A percentile compares a stretch with the other conserved stretches of the same genome.
Conservation (phyloP, 2,888 invertebrate genomes). For the Blastobasis lacticolella region DNA sequence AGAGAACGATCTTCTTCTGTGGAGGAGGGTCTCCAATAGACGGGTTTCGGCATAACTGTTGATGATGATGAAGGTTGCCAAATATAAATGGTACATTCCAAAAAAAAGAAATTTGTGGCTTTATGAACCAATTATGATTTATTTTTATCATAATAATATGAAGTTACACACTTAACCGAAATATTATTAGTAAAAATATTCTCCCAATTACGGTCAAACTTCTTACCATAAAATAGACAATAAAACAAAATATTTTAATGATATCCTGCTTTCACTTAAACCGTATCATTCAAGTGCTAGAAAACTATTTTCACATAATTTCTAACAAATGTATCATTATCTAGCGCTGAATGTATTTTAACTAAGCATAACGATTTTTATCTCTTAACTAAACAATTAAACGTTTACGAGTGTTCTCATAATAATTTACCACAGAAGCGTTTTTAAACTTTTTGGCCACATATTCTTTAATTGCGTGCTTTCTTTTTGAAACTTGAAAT, state of each 20-base stretch:
- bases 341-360: background rate
- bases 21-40: background rate
- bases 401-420: background rate
- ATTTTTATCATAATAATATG: no score
- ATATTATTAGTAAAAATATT: no score
- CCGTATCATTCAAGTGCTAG: background rate
- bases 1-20: background rate
- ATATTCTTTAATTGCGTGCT: background rate
- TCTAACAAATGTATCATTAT: background rate
- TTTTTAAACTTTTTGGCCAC: background rate
- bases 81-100: no score
- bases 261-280: background rate
- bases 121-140: no score
- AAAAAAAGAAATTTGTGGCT: no score
- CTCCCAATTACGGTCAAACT: no score
- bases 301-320: background rate
- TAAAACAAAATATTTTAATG: no score
- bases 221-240: no score
- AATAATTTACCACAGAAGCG: background rate
- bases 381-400: background rate
- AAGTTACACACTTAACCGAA: no score
- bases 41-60: no score
- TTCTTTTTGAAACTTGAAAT: background rate
- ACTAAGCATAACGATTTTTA: background rate
- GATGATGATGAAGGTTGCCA: no score